Evolutionary conservation across 2,113 vertebrate genomes (phyloP).

Genomic region (Motacilla alba): DNA sequence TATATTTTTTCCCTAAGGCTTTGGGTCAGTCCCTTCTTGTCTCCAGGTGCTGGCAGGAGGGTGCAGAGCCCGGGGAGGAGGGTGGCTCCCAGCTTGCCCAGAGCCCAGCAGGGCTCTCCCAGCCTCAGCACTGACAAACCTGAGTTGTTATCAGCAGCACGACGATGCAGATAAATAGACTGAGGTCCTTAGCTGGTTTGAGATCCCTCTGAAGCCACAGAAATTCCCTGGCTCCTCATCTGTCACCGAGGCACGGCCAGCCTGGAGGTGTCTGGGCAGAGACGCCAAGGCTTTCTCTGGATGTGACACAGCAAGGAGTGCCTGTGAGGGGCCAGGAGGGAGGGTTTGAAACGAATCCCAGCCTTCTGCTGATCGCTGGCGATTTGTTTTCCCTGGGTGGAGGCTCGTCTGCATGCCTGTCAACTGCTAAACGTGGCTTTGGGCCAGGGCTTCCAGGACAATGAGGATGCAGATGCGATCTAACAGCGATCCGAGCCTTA

Average conservation of each 20-base stretch:
- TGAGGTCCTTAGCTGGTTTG: neutral
- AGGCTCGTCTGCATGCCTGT: neutral
- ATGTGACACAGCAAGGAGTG: too few species aligned
- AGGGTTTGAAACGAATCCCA: neutral
- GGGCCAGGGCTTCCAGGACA: neutral
- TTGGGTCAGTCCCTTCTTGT: neutral
- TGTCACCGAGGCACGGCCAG: neutral
- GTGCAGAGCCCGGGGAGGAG: neutral
- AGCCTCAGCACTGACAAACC: neutral
- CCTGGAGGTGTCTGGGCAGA: neutral
- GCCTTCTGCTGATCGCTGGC: neutral
- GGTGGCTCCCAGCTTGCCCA: neutral
- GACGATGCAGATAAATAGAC: neutral
- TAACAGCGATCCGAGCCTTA: neutral
- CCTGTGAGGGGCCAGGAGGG: neutral
- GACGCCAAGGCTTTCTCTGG: neutral
- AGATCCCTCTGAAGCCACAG: neutral
- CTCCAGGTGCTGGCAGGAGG: too few species aligned
- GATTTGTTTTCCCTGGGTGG: neutral
- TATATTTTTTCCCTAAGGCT: neutral
- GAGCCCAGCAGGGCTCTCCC: neutral
- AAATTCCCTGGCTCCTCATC: neutral
- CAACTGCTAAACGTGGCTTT: neutral
- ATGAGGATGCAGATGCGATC: neutral
- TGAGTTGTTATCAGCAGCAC: accelerated